Evolutionary conservation across 2,888 invertebrate genomes (phyloP).

Genomic region (Ametastegia equiseti): DNA sequence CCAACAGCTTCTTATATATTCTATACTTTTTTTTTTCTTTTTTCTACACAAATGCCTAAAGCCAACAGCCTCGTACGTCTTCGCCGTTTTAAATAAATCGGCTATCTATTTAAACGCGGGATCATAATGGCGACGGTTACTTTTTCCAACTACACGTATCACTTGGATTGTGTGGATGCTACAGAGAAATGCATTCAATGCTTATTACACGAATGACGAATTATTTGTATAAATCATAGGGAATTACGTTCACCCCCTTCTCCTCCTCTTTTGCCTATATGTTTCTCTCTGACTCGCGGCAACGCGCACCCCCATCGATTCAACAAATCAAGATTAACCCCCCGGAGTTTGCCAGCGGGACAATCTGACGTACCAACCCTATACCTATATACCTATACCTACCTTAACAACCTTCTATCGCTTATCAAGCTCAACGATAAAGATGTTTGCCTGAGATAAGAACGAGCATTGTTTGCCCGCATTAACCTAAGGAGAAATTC

Average conservation of each 20-base stretch:
- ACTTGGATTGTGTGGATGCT: too few relatives aligned
- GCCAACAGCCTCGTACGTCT: background rate
- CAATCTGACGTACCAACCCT: slow-evolving; percentile 58
- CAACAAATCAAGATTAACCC: slow-evolving; percentile 61
- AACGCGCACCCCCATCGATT: slow-evolving; percentile 50
- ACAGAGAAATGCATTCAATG: slow-evolving; percentile 24
- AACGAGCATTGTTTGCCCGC: slow-evolving; percentile 61
- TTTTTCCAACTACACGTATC: too few relatives aligned
- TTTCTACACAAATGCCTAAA: background rate
- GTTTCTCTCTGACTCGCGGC: slow-evolving; percentile 46
- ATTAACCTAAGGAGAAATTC: slow-evolving; percentile 59
- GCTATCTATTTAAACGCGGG: background rate
- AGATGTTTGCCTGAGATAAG: slow-evolving; percentile 67
- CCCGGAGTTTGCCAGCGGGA: slow-evolving; percentile 58
- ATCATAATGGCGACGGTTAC: too few relatives aligned
- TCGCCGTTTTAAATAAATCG: background rate
- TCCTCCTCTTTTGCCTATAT: background rate
- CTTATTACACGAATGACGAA: slow-evolving; percentile 60
- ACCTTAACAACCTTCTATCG: slow-evolving; percentile 54
- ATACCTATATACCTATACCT: too few relatives aligned
- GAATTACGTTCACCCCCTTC: slow-evolving; percentile 57
- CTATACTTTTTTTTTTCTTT: too few relatives aligned
- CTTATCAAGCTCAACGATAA: slow-evolving; percentile 61
- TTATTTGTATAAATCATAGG: slow-evolving; percentile 63
- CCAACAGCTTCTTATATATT: background rate